These are phyloP conservation scores for Drosophila nr. fundita DNA, from an alignment of 2,888 invertebrate species.

Conservation along the genomic window DNA sequence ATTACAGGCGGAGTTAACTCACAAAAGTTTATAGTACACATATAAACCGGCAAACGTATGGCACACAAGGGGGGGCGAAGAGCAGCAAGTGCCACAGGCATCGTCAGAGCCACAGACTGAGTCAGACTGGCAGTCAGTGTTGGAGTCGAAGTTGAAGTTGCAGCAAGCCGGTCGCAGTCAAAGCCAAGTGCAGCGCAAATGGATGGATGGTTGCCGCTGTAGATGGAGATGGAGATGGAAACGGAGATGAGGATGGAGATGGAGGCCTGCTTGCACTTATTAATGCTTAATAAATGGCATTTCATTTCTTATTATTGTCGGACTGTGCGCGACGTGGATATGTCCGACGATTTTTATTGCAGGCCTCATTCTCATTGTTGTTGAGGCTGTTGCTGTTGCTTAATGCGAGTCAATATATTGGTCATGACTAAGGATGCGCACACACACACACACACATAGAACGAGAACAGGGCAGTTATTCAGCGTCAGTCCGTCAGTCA, in stretches of 20 bases:
- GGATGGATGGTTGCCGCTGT: constrained; percentile 43
- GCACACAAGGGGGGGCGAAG: not conserved
- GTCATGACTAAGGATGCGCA: constrained; percentile 76
- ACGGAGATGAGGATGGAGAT: constrained; percentile 38
- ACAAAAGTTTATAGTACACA: constrained; percentile 16
- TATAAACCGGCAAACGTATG: constrained; percentile 12
- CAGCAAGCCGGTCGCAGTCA: constrained; percentile 26
- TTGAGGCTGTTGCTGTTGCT: constrained; percentile 50
- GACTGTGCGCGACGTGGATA: constrained; percentile 74
- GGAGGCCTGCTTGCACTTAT: constrained; percentile 82
- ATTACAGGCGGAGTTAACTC: constrained; percentile 13
- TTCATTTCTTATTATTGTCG: constrained; percentile 84
- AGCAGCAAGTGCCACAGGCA: constrained; percentile 34
- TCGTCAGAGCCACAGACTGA: constrained; percentile 36
- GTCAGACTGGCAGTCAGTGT: constrained; percentile 27
- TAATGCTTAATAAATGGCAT: constrained; percentile 85
- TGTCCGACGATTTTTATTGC: constrained; percentile 76
- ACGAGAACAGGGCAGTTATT: constrained; percentile 18
- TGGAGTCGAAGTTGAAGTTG: constrained; percentile 27
- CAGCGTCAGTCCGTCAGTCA: constrained; percentile 57
- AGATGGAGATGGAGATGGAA: not conserved
- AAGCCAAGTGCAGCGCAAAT: constrained; percentile 66
- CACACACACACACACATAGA: constrained; percentile 15
- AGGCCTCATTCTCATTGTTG: constrained; percentile 50
- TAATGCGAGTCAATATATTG: constrained; percentile 81